Evolutionary conservation across 2,797 vertebrate genomes (phyloP).

Genomic region (Dendrocincla fuliginosa): DNA sequence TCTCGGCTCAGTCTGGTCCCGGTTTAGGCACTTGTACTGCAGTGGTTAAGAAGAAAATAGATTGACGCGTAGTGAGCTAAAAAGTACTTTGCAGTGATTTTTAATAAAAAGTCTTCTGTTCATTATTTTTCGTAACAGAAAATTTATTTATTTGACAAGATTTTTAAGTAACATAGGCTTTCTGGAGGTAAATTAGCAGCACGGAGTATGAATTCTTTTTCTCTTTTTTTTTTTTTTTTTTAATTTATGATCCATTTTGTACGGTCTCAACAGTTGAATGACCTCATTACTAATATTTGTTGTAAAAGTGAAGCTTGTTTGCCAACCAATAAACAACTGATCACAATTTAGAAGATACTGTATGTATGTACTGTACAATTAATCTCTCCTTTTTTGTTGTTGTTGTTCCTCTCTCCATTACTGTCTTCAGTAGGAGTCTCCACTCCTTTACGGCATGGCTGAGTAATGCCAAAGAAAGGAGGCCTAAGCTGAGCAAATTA

Average conservation of each 20-base stretch:
- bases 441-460: constrained; percentile 17
- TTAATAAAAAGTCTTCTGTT: constrained; percentile 71
- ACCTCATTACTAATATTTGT: constrained; percentile 97
- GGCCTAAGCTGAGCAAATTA: constrained; percentile 43
- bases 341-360: constrained; percentile 85
- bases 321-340: constrained; percentile 96
- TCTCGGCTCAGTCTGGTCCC: constrained; percentile 57
- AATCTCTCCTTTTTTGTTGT: constrained; percentile 46
- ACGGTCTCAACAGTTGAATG: constrained; percentile 87
- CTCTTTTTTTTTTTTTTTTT: constrained; percentile 56
- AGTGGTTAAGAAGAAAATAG: constrained; percentile 73
- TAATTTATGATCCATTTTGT: constrained; percentile 95
- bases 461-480: constrained; percentile 56
- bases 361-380: constrained; percentile 77
- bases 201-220: constrained; percentile 77
- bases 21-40: constrained; percentile 80
- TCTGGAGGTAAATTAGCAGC: constrained; percentile 82
- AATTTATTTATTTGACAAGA: constrained; percentile 87
- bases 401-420: constrained; percentile 48
- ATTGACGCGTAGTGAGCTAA: constrained; percentile 83
- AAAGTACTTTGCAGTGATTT: constrained; percentile 82
- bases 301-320: constrained; percentile 98
- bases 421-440: constrained; percentile 35
- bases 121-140: constrained; percentile 75
- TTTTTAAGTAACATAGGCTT: constrained; percentile 79